Percentiles rank a stretch among this genome's conserved stretches.
These are phyloP conservation scores for Lagothrix lagotricha DNA, from an alignment of 2,797 vertebrate species.

Conservation along the genomic window DNA sequence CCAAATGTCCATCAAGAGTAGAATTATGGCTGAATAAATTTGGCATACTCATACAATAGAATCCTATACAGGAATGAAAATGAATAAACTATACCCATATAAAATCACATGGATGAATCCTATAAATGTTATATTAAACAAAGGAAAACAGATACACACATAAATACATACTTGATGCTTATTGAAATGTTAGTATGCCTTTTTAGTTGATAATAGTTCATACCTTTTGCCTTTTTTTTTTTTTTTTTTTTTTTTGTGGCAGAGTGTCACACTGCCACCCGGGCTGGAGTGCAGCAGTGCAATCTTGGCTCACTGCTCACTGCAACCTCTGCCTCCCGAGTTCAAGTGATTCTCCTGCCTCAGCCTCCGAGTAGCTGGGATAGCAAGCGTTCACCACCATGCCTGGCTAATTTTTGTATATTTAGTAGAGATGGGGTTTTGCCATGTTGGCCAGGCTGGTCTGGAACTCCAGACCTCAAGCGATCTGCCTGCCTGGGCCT, in stretches of 20 bases:
- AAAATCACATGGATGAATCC: background rate
- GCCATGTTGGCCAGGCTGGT: background rate
- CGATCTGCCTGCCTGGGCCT: too few species aligned
- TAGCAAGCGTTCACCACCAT: background rate
- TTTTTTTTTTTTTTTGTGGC: too few species aligned
- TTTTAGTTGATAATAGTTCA: background rate
- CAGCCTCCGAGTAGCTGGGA: background rate
- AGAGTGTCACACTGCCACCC: background rate
- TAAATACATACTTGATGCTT: background rate
- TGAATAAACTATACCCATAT: background rate
- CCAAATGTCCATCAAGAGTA: background rate
- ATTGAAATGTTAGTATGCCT: background rate
- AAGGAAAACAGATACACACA: background rate
- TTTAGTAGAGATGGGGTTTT: background rate
- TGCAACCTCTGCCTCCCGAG: background rate
- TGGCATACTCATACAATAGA: background rate
- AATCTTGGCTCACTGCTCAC: background rate
- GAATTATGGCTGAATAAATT: background rate
- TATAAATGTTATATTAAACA: background rate
- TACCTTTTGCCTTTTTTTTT: too few species aligned
- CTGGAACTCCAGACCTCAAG: background rate
- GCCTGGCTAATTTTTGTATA: background rate
- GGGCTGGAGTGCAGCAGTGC: background rate
- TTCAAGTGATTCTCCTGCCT: background rate
- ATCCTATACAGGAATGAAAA: background rate